Evolutionary conservation across 2,888 invertebrate species (phyloP).

Genomic region (Drosophila flavopinicola): DNA sequence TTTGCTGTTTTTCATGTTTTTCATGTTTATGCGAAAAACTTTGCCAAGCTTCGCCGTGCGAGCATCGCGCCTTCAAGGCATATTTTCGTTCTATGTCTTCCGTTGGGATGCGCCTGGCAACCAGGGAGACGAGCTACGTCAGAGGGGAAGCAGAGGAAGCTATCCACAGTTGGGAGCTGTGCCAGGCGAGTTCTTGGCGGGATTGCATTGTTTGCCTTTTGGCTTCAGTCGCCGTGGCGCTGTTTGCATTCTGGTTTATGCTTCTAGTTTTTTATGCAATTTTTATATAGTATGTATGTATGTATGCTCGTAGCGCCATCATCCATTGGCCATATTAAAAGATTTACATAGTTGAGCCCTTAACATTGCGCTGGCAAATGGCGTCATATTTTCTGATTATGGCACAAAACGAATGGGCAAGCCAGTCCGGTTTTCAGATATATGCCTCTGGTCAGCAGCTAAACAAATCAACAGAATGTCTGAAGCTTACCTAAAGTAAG

Average conservation of each 20-base stretch:
- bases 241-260: slow-evolving; percentile 76
- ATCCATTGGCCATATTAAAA: slow-evolving; percentile 73
- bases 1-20: slow-evolving; percentile 78
- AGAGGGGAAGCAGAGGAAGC: background rate
- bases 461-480: slow-evolving; percentile 42
- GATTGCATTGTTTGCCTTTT: slow-evolving; percentile 78
- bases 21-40: slow-evolving; percentile 75
- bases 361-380: slow-evolving; percentile 63
- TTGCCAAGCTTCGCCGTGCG: slow-evolving; percentile 45
- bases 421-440: slow-evolving; percentile 25
- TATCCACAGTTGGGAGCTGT: slow-evolving; percentile 52
- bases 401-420: slow-evolving; percentile 25
- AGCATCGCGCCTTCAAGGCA: slow-evolving; percentile 59
- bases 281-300: slow-evolving; percentile 44
- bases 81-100: slow-evolving; percentile 57
- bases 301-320: slow-evolving; percentile 21
- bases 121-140: background rate
- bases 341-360: slow-evolving; percentile 73
- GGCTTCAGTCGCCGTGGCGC: slow-evolving; percentile 62
- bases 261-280: slow-evolving; percentile 60
- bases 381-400: slow-evolving; percentile 68
- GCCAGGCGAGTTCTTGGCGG: slow-evolving; percentile 56
- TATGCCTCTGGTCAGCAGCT: slow-evolving; percentile 22
- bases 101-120: slow-evolving; percentile 22
- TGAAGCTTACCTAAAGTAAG: slow-evolving; percentile 16